Conservation (phyloP, 2,888 invertebrate species). For the Pollenia griseotomentosa region DNA sequence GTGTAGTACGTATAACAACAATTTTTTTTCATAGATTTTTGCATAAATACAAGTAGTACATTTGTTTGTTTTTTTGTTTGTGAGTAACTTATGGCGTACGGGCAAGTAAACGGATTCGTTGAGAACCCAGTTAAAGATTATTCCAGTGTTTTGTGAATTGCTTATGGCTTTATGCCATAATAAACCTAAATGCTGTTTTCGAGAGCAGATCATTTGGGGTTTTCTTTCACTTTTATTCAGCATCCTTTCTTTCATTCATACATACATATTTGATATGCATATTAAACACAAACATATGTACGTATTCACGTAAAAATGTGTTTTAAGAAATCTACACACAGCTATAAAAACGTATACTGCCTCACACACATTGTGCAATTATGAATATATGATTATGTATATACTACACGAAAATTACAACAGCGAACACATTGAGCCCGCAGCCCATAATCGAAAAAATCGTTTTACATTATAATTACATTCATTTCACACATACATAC, state of each 20-base stretch:
- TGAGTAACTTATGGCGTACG: background rate
- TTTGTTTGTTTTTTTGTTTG: background rate
- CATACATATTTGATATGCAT: conserved; percentile 12
- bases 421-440: background rate
- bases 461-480: conserved; percentile 20
- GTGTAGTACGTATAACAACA: conserved; percentile 3
- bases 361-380: background rate
- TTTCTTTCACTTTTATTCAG: background rate
- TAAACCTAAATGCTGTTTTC: conserved; percentile 13
- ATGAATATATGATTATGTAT: conserved; percentile 21
- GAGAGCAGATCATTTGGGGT: conserved; percentile 17
- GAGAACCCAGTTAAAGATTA: background rate
- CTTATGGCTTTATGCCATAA: conserved; percentile 1
- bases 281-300: background rate
- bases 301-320: too few relatives aligned
- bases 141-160: conserved; percentile 17
- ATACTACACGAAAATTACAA: background rate
- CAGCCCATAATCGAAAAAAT: conserved; percentile 33
- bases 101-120: background rate
- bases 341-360: background rate
- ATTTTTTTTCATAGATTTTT: background rate
- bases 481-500: background rate
- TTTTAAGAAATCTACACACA: background rate
- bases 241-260: background rate
- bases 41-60: conserved; percentile 24